Conservation (phyloP, 2,797 vertebrate genomes). For the Notolepis coatsorum region DNA sequence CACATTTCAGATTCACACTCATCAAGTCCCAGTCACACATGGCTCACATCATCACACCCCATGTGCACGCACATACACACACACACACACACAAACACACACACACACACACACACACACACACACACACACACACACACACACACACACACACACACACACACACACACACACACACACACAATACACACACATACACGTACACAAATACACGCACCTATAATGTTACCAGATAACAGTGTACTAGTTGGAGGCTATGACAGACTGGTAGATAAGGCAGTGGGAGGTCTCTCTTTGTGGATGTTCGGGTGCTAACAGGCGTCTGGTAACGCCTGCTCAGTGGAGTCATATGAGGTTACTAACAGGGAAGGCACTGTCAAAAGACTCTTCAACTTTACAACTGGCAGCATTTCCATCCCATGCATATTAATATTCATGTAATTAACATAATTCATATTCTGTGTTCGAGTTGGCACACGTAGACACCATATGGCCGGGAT, state of each 20-base stretch:
- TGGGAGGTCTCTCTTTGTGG: conserved; percentile 48
- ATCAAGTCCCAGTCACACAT: conserved; percentile 29
- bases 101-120: conserved; percentile 38
- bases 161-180: conserved; percentile 4
- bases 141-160: conserved; percentile 10
- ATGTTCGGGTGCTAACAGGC: conserved; percentile 47
- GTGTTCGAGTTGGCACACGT: too few relatives aligned
- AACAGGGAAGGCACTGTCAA: too few relatives aligned
- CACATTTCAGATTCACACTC: conserved; percentile 46
- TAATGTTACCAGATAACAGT: conserved; percentile 59
- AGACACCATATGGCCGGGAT: too few relatives aligned
- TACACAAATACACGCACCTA: conserved; percentile 42
- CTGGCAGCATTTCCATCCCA: too few relatives aligned
- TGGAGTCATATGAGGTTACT: conserved; percentile 43
- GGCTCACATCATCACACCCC: too few relatives aligned
- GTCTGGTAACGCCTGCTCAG: conserved; percentile 26
- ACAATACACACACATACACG: conserved; percentile 11
- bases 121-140: conserved; percentile 12
- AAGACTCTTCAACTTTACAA: too few relatives aligned
- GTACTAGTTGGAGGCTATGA: conserved; percentile 45
- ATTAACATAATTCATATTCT: too few relatives aligned
- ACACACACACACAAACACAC: conserved; percentile 16
- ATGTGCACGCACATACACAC: neutral
- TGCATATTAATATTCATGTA: too few relatives aligned
- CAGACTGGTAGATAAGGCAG: conserved; percentile 48